Evolutionary conservation across 2,113 vertebrate species (phyloP).

Genomic region (Lipophrys pholis): DNA sequence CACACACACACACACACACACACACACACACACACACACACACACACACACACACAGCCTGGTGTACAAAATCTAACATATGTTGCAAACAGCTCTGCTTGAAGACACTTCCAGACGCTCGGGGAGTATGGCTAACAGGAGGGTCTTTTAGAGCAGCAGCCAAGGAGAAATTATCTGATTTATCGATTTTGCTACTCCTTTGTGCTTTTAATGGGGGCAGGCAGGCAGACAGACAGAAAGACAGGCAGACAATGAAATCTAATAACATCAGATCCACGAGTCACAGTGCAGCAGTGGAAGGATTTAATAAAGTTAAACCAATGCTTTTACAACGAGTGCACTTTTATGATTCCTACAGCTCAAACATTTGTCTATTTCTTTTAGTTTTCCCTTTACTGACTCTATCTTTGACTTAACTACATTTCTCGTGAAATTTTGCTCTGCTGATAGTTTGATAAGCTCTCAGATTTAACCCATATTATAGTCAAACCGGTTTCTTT

Average conservation of each 20-base stretch:
- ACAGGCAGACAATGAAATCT: conserved; percentile 18
- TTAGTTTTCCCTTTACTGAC: too few species aligned
- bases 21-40: conserved; percentile 13
- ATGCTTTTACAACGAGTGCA: not conserved
- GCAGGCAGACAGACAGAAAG: not conserved
- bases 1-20: conserved; percentile 9
- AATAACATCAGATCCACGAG: not conserved
- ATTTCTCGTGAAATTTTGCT: too few species aligned
- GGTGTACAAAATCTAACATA: conserved; percentile 62
- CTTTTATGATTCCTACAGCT: not conserved
- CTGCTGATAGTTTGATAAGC: too few species aligned
- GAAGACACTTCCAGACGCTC: conserved; percentile 47
- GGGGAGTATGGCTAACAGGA: conserved; percentile 43
- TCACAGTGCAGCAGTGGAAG: not conserved
- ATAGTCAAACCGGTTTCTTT: too few species aligned
- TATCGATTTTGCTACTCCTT: conserved; percentile 52
- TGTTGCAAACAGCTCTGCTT: conserved; percentile 56
- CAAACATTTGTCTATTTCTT: too few species aligned
- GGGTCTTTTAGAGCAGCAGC: conserved; percentile 38
- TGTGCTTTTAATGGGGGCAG: conserved; percentile 8
- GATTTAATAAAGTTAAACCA: not conserved
- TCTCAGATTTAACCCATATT: too few species aligned
- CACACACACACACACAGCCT: conserved; percentile 18
- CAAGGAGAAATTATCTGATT: conserved; percentile 48
- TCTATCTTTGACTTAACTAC: too few species aligned